Base-by-base conservation (phyloP, 2,113 vertebrate species). In the Centropristis striata region DNA sequence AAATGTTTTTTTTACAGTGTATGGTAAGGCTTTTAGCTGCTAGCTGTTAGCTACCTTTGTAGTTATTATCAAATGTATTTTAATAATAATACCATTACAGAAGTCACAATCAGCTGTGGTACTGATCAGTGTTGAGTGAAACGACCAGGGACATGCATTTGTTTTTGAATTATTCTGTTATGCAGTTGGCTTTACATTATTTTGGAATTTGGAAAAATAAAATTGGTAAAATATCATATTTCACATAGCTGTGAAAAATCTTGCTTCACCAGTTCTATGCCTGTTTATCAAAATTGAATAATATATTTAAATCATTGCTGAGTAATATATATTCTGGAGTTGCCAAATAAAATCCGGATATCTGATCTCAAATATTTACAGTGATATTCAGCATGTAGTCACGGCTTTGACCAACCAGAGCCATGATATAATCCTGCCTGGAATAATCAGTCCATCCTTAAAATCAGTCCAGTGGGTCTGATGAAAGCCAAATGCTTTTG, bases 401-500 rank as follows among this genome's bases (percentile, higher is more conserved):
- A 44, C 20, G 27, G 39, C 16, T 18, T 42, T 20, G 8, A 25
- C 4, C 23, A 51, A 57, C 53, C 0, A 41, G 21, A n/a, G 13
- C 1, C 6, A 39, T 81, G 54, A 81, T 58, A 55, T 78, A 89
- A 81, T 41, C 46, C 6, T 42, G 71, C 39, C 75, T 59, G 4
- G 1, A 65, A 80, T 58, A 60, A 71, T 70, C 61, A 55, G 28
- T 61, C 16, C 65, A 9, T 77, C 54, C 57, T 76, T 78, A 74
- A 76, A 82, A 83, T 63, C 71, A 49, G 63, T 36, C 63, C 63
- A 9, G 44, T n/a, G 44, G 27, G 42, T 65, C 23, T 32, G 53
- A 41, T 27, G 39, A 54, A 64, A 84, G 67, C 72, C 75, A 61
- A 74, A 80, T 41, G 46, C 75, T 73, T 88, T 89, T 89, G 88